Evolutionary conservation across 2,888 invertebrate species (phyloP).

Genomic region (Perdita meconis): DNA sequence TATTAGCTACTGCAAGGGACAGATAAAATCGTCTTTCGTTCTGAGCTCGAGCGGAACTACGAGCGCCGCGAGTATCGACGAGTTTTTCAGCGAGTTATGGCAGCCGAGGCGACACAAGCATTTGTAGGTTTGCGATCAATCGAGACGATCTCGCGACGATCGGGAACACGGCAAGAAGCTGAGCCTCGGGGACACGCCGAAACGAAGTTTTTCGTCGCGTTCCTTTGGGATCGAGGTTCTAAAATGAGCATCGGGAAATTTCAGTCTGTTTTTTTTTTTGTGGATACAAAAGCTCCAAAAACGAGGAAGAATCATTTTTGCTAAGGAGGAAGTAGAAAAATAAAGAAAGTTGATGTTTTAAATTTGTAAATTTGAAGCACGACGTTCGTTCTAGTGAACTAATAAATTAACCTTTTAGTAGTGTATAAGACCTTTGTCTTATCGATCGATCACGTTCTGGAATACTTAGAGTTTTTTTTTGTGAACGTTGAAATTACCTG

Average conservation of each 20-base stretch:
- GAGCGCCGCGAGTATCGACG: slow-evolving; percentile 52
- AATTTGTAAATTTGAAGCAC: too few species aligned
- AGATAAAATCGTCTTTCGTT: slow-evolving; percentile 68
- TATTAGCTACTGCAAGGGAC: slow-evolving; percentile 70
- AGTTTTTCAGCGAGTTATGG: slow-evolving; percentile 64
- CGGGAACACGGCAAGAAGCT: slow-evolving; percentile 37
- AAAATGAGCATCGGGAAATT: background rate
- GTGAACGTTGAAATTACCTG: background rate
- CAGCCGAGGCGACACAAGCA: slow-evolving; percentile 59
- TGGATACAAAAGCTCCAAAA: too few species aligned
- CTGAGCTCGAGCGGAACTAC: slow-evolving; percentile 53
- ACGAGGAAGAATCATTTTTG: too few species aligned
- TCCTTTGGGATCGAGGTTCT: background rate
- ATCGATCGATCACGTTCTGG: slow-evolving; percentile 13
- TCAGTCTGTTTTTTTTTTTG: background rate
- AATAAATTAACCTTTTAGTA: slow-evolving; percentile 18
- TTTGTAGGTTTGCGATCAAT: slow-evolving; percentile 48
- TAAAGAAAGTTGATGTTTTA: too few species aligned
- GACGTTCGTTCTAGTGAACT: background rate
- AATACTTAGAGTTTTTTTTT: slow-evolving; percentile 26
- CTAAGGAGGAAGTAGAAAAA: too few species aligned
- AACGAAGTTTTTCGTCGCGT: slow-evolving; percentile 28
- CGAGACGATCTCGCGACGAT: slow-evolving; percentile 32
- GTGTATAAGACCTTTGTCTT: background rate
- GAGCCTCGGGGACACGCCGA: slow-evolving; percentile 26